Base-by-base conservation (phyloP, 1,140 invertebrate species). In the Pomacea maculata region DNA sequence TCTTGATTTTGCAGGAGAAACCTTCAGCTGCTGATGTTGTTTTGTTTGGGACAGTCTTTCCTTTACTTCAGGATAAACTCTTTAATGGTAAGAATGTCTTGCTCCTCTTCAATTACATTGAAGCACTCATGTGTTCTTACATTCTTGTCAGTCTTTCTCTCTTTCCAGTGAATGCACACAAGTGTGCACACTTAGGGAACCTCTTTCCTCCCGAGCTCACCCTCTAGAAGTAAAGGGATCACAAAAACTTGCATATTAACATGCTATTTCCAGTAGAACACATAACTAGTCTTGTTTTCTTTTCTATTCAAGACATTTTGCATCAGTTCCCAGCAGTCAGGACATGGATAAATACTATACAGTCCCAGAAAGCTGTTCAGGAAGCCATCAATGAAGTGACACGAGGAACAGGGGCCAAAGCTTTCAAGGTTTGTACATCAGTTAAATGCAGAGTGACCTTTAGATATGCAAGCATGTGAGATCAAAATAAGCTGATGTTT, bases 41-140 rank as follows among this genome's bases (percentile, higher is more conserved):
- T 55, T 73, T 85, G 17, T 85, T 83, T 79, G 70, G 80, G 52
- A 75, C 82, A 52, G 19, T 85, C 9, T 85, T 80, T 83, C 84
- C 82, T 15, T 72, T 83, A 12, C 25, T 82, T 17, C 71, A 61
- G 34, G 64, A 71, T 19, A 78, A 70, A 57, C 29, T 29, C 11
- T 78, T 73, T 55, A 63, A 64, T 21, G 64, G 68, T 80, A 57
- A 71, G n/a, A 45, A 45, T 11, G 3, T 64, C 78, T 12, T 52
- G 21, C 34, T 34, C n/a, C 64, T 45, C 19, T 71, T 61, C n/a
- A 21, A 1, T 9, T 45, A 6, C 21, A 29, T 70, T 45, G 21
- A n/a, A 45, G 29, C 15, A 29, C n/a, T 21, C 29, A 63, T 9
- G 12, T 64, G 19, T 15, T 34, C 64, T n/a, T 34, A n/a, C 25